These are phyloP conservation scores for Physocephala rufipes DNA, from an alignment of 2,888 invertebrate species.

Conservation along the genomic window DNA sequence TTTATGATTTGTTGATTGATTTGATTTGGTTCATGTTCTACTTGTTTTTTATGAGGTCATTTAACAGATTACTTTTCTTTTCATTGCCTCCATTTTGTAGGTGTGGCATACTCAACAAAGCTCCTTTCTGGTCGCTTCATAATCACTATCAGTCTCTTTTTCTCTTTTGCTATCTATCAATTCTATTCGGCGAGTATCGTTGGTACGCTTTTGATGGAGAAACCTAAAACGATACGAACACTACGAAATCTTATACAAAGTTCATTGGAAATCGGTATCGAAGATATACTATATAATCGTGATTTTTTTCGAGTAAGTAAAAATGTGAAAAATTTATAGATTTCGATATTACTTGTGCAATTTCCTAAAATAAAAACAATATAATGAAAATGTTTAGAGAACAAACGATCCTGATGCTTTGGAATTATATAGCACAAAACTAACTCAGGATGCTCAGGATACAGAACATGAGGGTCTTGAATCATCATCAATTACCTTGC, in stretches of 20 bases:
- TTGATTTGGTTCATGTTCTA: too few relatives aligned
- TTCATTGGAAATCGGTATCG: constrained; percentile 70
- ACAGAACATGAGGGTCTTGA: constrained; percentile 45
- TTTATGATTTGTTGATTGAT: too few relatives aligned
- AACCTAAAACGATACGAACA: constrained; percentile 71
- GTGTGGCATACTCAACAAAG: constrained; percentile 57
- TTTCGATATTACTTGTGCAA: background rate
- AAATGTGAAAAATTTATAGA: too few relatives aligned
- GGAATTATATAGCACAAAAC: constrained; percentile 71
- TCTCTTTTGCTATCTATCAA: constrained; percentile 73
- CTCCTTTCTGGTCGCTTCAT: constrained; percentile 68
- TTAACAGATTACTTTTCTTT: background rate
- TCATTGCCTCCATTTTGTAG: constrained; percentile 33
- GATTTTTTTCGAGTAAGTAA: constrained; percentile 73
- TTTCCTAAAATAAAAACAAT: background rate
- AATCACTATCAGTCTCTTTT: constrained; percentile 68
- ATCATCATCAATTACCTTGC: constrained; percentile 12
- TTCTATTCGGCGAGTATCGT: constrained; percentile 78
- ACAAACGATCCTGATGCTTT: constrained; percentile 72
- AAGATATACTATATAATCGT: constrained; percentile 72
- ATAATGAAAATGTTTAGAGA: constrained; percentile 66
- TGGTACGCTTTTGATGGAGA: constrained; percentile 72
- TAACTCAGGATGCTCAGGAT: constrained; percentile 52
- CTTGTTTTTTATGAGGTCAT: too few relatives aligned
- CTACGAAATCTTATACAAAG: constrained; percentile 71